Evolutionary conservation across 2,797 vertebrate species (phyloP), one percentile per base, ranked within the genome.

Genomic region (Acrossocheilus fasciatus): DNA sequence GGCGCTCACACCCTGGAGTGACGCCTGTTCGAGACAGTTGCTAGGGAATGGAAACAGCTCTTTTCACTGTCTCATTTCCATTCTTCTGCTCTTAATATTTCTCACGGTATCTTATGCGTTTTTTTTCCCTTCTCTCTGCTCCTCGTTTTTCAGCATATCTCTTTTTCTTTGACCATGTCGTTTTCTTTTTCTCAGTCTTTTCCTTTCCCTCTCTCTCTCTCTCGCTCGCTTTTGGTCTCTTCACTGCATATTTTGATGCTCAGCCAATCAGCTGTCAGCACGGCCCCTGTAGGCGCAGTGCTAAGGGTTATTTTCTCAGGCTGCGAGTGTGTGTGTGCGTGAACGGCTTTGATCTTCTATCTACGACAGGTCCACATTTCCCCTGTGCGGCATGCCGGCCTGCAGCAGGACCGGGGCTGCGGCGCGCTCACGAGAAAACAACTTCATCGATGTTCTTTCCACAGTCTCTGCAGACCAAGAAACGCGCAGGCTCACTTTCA

Each of bases 251-350:
- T 84, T 87, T 87, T 85, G 85, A 91, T 89, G 87, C 81, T 0
- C 6, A 84, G 89, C 91, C 90, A 91, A 85, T 87, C 87, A 90
- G 90, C 89, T 92, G 92, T 86, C 86, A 87, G 82, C 52, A 30
- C 18, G 26, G 66, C 47, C 75, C 72, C 83, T 62, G 54, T 43
- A 75, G n/a, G 68, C 52, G 36, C 84, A 76, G 81, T 89, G 91
- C 91, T 90, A 91, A 92, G 87, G 69, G 1, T 94, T 94, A 89
- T 95, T 93, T 94, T 91, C 90, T 90, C 87, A 90, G 90, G 89
- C 91, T 92, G 90, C 12, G 30, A 62, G 66, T 23, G 36, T 64
- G 77, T 18, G 59, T 68, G 82, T 34, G 86, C 30, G 20, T 57
- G 72, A 64, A 68, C 26, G 23, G 64, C 83, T 85, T 81, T 88